Evolutionary conservation across 2,888 invertebrate genomes (phyloP), one percentile per base, ranked within the genome.

Genomic region (Gari tellinella): DNA sequence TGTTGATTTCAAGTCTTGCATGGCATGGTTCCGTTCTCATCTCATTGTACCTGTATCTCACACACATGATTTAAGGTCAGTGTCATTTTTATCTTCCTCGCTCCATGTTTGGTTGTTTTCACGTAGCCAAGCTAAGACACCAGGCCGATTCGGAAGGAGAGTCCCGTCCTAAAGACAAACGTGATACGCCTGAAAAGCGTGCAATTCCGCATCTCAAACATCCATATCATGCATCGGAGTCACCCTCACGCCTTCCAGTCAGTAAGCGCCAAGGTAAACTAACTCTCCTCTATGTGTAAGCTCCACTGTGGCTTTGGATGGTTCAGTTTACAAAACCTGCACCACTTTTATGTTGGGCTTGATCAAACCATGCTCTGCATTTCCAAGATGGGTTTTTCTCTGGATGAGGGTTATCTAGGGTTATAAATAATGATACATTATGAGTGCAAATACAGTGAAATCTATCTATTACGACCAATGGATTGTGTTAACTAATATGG

Each of bases 221-320:
- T 49, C 66, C 74, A 58, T 72, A 68, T 75, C 75, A 75, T 60
- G 38, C 68, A 52, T 65, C 68, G 53, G 79, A 79, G 12, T 48
- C 77, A 23, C 72, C 72, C 46, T 72, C 75, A 8, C 60, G 72
- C 52, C 72, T 75, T 14, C 79, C 79, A 40, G 72, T 79, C 64
- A 75, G 79, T 75, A 75, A 75, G 60, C 62, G 73, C 14, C 74
- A 72, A 79, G 79, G 79, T 79, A 79, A 79, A n/a, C 37, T 21
- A 7, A 43, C 10, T 31, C 31, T 31, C 31, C n/a, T 31, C 31
- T 31, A 31, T 31, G 10, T 31, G 31, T 31, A 31, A 4, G 31
- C 31, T 31, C 31, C 31, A 31, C 31, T 31, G 31, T 10, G 31
- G 31, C 31, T 31, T 31, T 31, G 31, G 31, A 7, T 31, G 31